These are phyloP conservation scores for Paelopatides confundens DNA, from an alignment of 53 echinoderm and acorn worm genomes.

Conservation along the genomic window DNA sequence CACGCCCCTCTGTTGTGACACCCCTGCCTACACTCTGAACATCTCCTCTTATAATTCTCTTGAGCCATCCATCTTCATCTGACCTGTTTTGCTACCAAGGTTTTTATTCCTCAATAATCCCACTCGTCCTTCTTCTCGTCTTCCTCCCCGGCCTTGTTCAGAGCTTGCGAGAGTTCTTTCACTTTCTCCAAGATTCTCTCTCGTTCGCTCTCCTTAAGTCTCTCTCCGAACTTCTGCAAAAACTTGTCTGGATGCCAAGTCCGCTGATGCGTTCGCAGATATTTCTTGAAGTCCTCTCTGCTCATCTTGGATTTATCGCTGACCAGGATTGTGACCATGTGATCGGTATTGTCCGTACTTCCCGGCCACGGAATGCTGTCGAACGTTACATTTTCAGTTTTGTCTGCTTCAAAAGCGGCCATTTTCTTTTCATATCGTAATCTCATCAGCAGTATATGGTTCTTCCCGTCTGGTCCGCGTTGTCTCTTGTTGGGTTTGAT, in stretches of 20 bases:
- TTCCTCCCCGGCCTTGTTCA: conserved; percentile 73
- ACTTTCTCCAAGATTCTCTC: conserved; percentile 81
- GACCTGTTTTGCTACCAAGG: too few relatives aligned
- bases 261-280: conserved; percentile 83
- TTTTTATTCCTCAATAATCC: not conserved
- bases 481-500: conserved; percentile 52
- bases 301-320: conserved; percentile 71
- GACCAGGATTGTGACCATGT: conserved; percentile 77
- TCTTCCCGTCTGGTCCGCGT: conserved; percentile 64
- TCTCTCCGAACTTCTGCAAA: conserved; percentile 82
- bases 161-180: conserved; percentile 86
- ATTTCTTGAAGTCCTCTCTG: conserved; percentile 68
- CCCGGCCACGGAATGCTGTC: conserved; percentile 89
- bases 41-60: not conserved
- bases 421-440: conserved; percentile 38
- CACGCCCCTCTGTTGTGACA: not conserved
- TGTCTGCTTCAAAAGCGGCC: conserved; percentile 65
- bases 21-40: not conserved
- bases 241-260: conserved; percentile 99
- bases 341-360: conserved; percentile 53
- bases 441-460: conserved; percentile 42
- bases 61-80: too few relatives aligned
- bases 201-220: conserved; percentile 70
- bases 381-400: not conserved
- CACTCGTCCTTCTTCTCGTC: conserved; percentile 52